phyloP scores from a whole-genome alignment of 2,113 vertebrate species.

The Hippocampus comes region DNA sequence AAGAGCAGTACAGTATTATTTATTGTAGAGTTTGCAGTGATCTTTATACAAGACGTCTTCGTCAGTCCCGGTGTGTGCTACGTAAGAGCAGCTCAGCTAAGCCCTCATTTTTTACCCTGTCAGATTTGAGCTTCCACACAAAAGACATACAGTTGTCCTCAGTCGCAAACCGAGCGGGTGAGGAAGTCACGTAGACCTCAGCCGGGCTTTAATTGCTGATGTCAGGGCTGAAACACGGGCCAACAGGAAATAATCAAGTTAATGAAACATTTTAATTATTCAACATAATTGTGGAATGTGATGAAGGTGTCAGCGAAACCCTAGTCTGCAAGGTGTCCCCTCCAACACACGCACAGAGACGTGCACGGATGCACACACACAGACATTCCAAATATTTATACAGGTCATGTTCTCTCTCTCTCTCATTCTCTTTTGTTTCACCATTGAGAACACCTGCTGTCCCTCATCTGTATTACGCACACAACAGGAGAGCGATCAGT shows the following conservation, averaged over 20 bases:
- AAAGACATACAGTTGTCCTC: constrained; percentile 38
- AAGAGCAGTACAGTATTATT: constrained; percentile 1
- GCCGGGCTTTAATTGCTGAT: constrained; percentile 42
- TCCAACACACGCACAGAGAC: neutral
- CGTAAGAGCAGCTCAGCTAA: constrained; percentile 49
- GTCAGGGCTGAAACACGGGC: constrained; percentile 53
- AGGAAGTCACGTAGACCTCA: constrained; percentile 26
- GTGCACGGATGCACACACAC: constrained; percentile 6
- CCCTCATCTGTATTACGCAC: constrained; percentile 42
- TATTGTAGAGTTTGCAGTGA: constrained; percentile 33
- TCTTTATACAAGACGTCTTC: constrained; percentile 38
- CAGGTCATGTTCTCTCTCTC: no score
- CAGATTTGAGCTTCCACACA: constrained; percentile 30
- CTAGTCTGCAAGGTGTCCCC: constrained; percentile 20
- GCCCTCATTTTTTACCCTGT: constrained; percentile 37
- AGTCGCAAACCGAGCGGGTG: constrained; percentile 7
- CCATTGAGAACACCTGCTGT: constrained; percentile 28
- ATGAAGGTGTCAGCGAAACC: constrained; percentile 53
- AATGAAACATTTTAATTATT: constrained; percentile 72
- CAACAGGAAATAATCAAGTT: constrained; percentile 62
- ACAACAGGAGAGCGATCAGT: constrained; percentile 44
- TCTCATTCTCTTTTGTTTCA: constrained; percentile 41
- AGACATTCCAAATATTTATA: constrained; percentile 10
- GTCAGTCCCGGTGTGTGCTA: constrained; percentile 29
- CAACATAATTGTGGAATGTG: constrained; percentile 60